Base-by-base conservation (phyloP, 2,113 vertebrate species). In the Ailurus styani region DNA sequence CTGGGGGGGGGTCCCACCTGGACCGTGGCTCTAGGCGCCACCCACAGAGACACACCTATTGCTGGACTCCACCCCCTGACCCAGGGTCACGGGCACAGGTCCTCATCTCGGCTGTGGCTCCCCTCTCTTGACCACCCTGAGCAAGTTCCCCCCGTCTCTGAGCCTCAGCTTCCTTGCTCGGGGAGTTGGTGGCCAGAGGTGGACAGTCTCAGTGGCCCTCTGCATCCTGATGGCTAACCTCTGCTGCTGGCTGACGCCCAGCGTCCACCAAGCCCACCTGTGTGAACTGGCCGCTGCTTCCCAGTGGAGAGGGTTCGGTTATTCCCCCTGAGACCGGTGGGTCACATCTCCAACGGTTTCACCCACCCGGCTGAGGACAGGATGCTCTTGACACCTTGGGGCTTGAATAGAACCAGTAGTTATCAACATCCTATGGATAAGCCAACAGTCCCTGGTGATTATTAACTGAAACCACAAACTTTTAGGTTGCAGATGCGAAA, bases 1-100 rank as follows among this genome's bases (percentile, higher is more conserved):
- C 68, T 62, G 23, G 40, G 54, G 54, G 18, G 6, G 5, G 7
- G 7, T 7, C 73, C 34, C 78, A 20, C 57, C 25, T 9, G 17
- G 54, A 37, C 29, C 4, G 29, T 0, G 5, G 88, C 34, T n/a
- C 62, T 5, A 5, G 20, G 42, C 13, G 23, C 40, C 31, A 0
- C 70, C 64, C 15, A 10, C 52, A 64, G 95, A 50, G n/a, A 29
- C 68, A 89, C 78, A 21, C 40, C 40, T 42, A 50, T 10, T 64
- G 21, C 87, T 5, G 25, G 29, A 4, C 79, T 66, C 45, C 14
- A 7, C 0, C 37, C 29, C 15, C 78, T 17, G 29, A 20, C 54
- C 21, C 29, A 5, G 4, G 18, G 2, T 4, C 8, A 34, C 2
- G 29, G 34, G 64, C 64, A 34, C 40, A 57, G 64, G 27, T 3